Evolutionary conservation across 2,797 vertebrate species (phyloP), one percentile per base, ranked within the genome.

Genomic region (Xyrichtys novacula): DNA sequence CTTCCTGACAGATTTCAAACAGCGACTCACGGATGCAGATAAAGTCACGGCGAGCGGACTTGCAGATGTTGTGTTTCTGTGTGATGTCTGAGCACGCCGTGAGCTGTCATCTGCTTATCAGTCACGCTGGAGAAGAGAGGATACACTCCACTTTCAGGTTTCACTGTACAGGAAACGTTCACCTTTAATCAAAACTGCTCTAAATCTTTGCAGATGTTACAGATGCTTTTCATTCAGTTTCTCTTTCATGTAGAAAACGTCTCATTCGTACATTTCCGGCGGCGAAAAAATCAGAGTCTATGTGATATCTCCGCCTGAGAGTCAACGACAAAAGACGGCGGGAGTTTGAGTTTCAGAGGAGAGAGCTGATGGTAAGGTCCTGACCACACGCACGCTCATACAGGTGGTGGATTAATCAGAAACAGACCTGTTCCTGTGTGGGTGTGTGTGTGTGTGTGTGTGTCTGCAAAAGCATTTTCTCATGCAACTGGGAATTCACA

Each of bases 371-470:
- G 70, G 23, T 29, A 32, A 28, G 15, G 4, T 26, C 26, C 22
- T 25, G 60, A 64, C 53, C 61, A 56, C 76, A 74, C 71, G 53
- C 22, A 44, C 39, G 3, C 9, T 5, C 34, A 62, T 20, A 44
- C 83, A 83, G 81, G 73, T 85, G 73, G 80, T 31, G 34, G 47
- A 73, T 79, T 69, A 69, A 86, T 71, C 71, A 22, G 65, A 80
- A 64, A 42, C 81, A 81, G 74, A 77, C 39, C 9, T 40, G 32
- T 52, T 61, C 17, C 22, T 65, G 65, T n/a, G n/a, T n/a, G n/a
- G n/a, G n/a, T n/a, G n/a, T 55, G 64, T 65, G 74, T 66, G 58
- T 74, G 63, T n/a, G n/a, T n/a, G n/a, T n/a, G n/a, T 67, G 72
- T 66, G 59, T 75, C 66, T 81, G 56, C 29, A 71, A 28, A 84